These are phyloP conservation scores for Cephonodes hylas DNA, from an alignment of 2,888 invertebrate species.

Conservation along the genomic window DNA sequence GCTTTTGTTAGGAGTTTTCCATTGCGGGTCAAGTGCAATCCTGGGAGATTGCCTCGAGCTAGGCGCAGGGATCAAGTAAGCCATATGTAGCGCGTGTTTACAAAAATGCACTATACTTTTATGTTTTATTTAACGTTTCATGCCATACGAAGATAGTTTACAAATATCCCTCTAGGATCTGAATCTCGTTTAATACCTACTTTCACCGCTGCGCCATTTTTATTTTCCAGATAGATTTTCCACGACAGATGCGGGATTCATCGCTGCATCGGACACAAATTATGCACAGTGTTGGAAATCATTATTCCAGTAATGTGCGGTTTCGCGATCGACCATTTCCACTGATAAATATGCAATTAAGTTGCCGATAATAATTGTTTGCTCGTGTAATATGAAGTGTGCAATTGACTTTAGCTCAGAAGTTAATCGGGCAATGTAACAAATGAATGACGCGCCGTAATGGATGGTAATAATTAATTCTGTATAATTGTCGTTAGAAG, in stretches of 20 bases:
- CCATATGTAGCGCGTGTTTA: conserved; percentile 14
- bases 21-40: conserved; percentile 69
- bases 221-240: not conserved
- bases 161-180: not conserved
- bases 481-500: conserved; percentile 64
- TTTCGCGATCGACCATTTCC: not conserved
- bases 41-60: conserved; percentile 56
- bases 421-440: conserved; percentile 36
- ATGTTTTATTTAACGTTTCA: not conserved
- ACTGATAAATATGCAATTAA: not conserved
- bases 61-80: conserved; percentile 38
- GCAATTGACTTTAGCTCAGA: conserved; percentile 11
- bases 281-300: not conserved
- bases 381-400: not conserved
- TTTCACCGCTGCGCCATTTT: not conserved
- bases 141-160: not conserved
- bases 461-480: conserved; percentile 59
- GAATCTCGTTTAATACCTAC: not conserved
- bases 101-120: conserved; percentile 4
- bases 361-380: not conserved
- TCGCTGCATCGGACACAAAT: not conserved
- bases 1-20: conserved; percentile 62
- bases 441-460: conserved; percentile 45
- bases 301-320: not conserved
- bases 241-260: not conserved